A percentile compares a stretch with the other conserved stretches of the same genome.
phyloP scores from a whole-genome alignment of 1,140 invertebrate genomes.

The Elymnias hypermnestra region DNA sequence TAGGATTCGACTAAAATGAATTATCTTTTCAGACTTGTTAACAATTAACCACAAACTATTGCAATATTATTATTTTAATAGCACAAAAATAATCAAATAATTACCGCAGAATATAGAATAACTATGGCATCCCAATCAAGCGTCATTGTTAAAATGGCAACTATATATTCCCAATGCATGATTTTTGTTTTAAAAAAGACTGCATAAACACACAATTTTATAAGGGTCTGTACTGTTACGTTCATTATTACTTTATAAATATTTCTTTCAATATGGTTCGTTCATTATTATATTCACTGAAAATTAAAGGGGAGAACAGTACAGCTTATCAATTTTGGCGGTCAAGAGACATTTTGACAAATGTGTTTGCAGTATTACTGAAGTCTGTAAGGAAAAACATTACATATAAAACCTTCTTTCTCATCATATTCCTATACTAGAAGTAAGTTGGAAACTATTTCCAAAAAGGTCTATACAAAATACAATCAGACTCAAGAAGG shows the following conservation, averaged over 20 bases:
- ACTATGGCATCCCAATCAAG: slow-evolving; percentile 30
- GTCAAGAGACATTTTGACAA: not conserved
- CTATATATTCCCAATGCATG: slow-evolving; percentile 41
- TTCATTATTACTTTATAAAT: slow-evolving; percentile 29
- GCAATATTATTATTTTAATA: not conserved
- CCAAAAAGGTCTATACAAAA: too few relatives aligned
- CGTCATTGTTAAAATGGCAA: slow-evolving; percentile 32
- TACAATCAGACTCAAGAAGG: too few relatives aligned
- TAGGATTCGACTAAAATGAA: too few relatives aligned
- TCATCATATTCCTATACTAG: too few relatives aligned
- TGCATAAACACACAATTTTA: slow-evolving; percentile 40
- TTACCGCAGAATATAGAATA: slow-evolving; percentile 39
- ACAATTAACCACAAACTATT: too few relatives aligned
- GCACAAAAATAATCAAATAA: not conserved
- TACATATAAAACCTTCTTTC: not conserved
- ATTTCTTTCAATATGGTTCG: too few relatives aligned
- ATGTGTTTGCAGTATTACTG: not conserved
- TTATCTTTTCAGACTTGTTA: too few relatives aligned
- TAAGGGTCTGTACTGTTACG: slow-evolving; percentile 22
- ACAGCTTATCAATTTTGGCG: not conserved
- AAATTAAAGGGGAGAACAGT: not conserved
- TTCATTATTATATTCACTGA: too few relatives aligned
- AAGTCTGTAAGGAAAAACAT: not conserved
- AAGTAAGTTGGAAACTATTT: too few relatives aligned
- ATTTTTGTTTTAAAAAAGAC: slow-evolving; percentile 29